A percentile compares a stretch with the other conserved stretches of the same genome.
These are phyloP conservation scores for Listrodromus nycthemerus DNA, from an alignment of 2,888 invertebrate species.

Conservation along the genomic window DNA sequence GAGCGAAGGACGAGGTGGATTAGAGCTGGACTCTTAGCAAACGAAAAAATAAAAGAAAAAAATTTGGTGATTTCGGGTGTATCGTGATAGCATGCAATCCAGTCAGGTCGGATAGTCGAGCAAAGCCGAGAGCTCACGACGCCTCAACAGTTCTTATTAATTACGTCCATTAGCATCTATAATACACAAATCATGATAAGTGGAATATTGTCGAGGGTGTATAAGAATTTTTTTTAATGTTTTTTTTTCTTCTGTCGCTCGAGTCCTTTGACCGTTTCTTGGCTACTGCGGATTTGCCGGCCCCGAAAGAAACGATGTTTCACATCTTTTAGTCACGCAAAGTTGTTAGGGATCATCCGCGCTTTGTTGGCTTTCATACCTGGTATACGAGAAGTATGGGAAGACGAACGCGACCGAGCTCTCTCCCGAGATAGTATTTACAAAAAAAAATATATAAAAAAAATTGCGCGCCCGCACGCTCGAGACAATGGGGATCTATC, in stretches of 20 bases:
- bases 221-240: not conserved
- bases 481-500: constrained; percentile 68
- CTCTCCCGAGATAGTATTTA: constrained; percentile 55
- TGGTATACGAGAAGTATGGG: constrained; percentile 50
- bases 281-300: constrained; percentile 52
- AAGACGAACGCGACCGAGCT: constrained; percentile 56
- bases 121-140: constrained; percentile 50
- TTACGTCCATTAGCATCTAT: constrained; percentile 67
- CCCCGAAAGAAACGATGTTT: constrained; percentile 52
- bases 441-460: constrained; percentile 24
- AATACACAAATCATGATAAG: constrained; percentile 68
- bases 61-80: constrained; percentile 35
- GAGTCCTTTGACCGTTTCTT: constrained; percentile 20
- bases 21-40: constrained; percentile 57
- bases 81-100: constrained; percentile 44
- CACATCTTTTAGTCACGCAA: constrained; percentile 65
- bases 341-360: constrained; percentile 66
- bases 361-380: constrained; percentile 58
- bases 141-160: constrained; percentile 65
- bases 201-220: constrained; percentile 50
- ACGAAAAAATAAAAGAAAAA: constrained; percentile 18
- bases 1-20: constrained; percentile 61
- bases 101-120: constrained; percentile 5
- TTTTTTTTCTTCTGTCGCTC: constrained; percentile 33
- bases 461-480: constrained; percentile 51